Percentiles rank a stretch among this genome's conserved stretches.
These are phyloP conservation scores for Macrotus californicus DNA, from an alignment of 2,113 vertebrate species.

Conservation along the genomic window DNA sequence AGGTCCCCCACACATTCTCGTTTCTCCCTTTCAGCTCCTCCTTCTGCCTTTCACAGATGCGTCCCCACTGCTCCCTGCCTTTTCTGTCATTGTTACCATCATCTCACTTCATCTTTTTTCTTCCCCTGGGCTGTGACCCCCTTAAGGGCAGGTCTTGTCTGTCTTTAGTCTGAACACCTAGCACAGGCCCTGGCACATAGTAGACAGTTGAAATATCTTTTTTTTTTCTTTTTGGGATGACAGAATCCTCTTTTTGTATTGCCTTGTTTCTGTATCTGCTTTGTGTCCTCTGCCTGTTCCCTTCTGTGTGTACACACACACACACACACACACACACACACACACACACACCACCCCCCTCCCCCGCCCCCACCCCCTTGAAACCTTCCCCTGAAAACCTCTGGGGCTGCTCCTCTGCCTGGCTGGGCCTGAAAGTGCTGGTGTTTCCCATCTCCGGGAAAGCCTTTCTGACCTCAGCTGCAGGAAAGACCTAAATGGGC, in stretches of 20 bases:
- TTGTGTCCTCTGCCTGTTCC: background rate
- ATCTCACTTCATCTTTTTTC: background rate
- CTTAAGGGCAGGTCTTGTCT: background rate
- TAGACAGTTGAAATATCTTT: background rate
- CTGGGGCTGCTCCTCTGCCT: background rate
- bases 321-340: background rate
- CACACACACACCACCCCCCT: too few relatives aligned
- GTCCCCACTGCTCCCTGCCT: background rate
- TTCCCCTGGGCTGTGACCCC: background rate
- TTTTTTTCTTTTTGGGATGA: background rate
- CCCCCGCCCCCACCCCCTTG: too few relatives aligned
- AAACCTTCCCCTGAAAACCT: background rate
- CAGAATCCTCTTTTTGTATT: background rate
- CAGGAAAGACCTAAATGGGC: background rate
- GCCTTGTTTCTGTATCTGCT: background rate
- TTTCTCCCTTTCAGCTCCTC: background rate
- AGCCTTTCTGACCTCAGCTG: background rate
- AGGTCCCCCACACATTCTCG: background rate
- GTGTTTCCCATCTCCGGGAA: background rate
- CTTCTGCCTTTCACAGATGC: background rate
- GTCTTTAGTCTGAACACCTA: background rate
- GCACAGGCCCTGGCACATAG: background rate
- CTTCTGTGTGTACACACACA: fast-evolving
- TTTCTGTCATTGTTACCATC: background rate
- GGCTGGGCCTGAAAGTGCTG: background rate